Percentiles rank a stretch among this genome's conserved stretches.
phyloP scores from a whole-genome alignment of 2,797 vertebrate genomes.

The Thamnophis elegans region DNA sequence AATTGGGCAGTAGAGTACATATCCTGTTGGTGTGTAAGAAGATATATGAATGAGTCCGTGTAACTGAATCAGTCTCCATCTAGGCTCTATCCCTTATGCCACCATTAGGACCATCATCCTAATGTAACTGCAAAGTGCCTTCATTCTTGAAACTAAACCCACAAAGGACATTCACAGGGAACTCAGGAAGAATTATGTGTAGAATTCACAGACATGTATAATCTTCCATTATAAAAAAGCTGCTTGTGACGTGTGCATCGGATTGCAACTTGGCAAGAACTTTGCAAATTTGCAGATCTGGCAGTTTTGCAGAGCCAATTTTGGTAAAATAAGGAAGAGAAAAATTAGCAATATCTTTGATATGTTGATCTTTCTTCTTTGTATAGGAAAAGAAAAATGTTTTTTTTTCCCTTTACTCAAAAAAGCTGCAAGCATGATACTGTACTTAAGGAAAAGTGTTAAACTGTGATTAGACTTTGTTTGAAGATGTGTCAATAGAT shows the following conservation, averaged over 20 bases:
- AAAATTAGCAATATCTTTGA: neutral
- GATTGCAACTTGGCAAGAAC: no score
- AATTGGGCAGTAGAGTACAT: neutral
- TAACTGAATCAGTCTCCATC: neutral
- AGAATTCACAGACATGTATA: neutral
- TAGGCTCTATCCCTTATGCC: neutral
- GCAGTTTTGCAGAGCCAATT: neutral
- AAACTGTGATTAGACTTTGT: constrained; percentile 16
- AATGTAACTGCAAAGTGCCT: neutral
- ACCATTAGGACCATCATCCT: neutral
- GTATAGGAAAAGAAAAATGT: neutral
- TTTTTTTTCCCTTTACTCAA: neutral
- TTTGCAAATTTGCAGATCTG: no score
- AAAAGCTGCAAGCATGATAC: constrained; percentile 1
- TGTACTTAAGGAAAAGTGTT: constrained; percentile 33
- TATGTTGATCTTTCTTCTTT: constrained; percentile 15
- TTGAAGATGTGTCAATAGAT: constrained; percentile 26
- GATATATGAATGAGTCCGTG: neutral
- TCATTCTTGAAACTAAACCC: neutral
- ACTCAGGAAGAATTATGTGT: neutral
- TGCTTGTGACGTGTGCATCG: neutral
- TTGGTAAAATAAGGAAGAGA: neutral
- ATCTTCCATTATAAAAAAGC: neutral
- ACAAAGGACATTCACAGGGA: neutral
- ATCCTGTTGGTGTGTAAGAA: neutral